A percentile compares a stretch with the other conserved stretches of the same genome.
Conservation (phyloP, 53 echinoderm and acorn worm genomes). For the Crossaster papposus region DNA sequence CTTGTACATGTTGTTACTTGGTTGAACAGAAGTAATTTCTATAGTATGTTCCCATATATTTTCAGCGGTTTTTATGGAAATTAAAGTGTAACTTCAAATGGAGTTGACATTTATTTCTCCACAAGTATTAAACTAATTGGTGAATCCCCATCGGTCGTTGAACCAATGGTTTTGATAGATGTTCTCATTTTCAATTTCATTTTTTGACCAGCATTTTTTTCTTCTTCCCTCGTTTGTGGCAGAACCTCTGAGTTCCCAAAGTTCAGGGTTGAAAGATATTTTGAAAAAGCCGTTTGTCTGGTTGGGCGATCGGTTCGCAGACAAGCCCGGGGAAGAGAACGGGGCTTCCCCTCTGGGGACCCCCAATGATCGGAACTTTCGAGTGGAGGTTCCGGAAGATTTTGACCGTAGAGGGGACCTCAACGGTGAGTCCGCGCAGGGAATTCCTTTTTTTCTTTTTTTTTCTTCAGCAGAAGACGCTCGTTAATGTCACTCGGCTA, state of each 20-base stretch:
- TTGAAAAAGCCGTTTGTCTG: slow-evolving; percentile 34
- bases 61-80: too few species aligned
- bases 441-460: neutral
- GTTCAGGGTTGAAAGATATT: slow-evolving; percentile 18
- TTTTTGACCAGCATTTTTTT: too few species aligned
- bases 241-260: slow-evolving; percentile 29
- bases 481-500: neutral
- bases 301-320: slow-evolving; percentile 5
- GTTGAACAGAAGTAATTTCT: too few species aligned
- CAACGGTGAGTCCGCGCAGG: slow-evolving; percentile 45
- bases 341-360: slow-evolving; percentile 35
- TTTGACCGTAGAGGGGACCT: slow-evolving; percentile 40
- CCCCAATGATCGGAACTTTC: slow-evolving; percentile 46
- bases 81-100: too few species aligned
- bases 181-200: too few species aligned
- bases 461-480: neutral
- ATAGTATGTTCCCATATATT: too few species aligned
- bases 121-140: too few species aligned
- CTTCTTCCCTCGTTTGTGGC: too few species aligned
- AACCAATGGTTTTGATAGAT: too few species aligned
- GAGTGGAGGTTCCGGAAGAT: slow-evolving; percentile 44
- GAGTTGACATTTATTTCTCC: too few species aligned
- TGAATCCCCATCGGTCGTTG: too few species aligned
- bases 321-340: slow-evolving; percentile 2
- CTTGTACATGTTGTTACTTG: too few species aligned